A percentile compares a stretch with the other conserved stretches of the same genome.
Conservation (phyloP, 2,888 invertebrate species). For the Eupithecia abbreviata region DNA sequence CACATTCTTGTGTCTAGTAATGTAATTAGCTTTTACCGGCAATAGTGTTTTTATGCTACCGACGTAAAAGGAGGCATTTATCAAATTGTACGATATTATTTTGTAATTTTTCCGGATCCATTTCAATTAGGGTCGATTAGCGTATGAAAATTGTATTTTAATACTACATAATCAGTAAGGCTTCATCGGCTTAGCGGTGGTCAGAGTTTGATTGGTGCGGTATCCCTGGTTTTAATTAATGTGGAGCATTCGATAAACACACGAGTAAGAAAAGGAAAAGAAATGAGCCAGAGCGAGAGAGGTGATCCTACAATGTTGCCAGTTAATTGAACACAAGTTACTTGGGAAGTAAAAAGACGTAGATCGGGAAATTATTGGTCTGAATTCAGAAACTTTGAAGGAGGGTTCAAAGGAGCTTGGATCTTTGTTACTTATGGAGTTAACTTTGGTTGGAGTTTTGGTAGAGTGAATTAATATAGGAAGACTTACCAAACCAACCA, state of each 20-base stretch:
- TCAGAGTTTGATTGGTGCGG: conserved; percentile 83
- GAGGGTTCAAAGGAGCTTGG: conserved; percentile 53
- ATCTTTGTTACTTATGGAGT: conserved; percentile 53
- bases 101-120: conserved; percentile 60
- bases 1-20: conserved; percentile 48
- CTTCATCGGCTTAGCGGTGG: conserved; percentile 78
- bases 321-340: conserved; percentile 72
- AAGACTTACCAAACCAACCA: background rate
- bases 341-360: conserved; percentile 65
- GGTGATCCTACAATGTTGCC: conserved; percentile 69
- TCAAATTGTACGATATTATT: conserved; percentile 59
- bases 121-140: conserved; percentile 71
- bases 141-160: conserved; percentile 78
- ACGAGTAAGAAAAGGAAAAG: conserved; percentile 61
- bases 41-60: conserved; percentile 40
- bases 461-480: conserved; percentile 49
- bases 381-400: conserved; percentile 60
- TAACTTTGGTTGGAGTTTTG: conserved; percentile 52
- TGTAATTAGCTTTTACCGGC: conserved; percentile 51
- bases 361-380: conserved; percentile 66
- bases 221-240: conserved; percentile 81
- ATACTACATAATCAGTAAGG: conserved; percentile 81
- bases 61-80: conserved; percentile 51
- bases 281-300: conserved; percentile 57
- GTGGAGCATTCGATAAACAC: conserved; percentile 66